Conservation (phyloP, 1,140 invertebrate species). For the Bombus waltoni region DNA sequence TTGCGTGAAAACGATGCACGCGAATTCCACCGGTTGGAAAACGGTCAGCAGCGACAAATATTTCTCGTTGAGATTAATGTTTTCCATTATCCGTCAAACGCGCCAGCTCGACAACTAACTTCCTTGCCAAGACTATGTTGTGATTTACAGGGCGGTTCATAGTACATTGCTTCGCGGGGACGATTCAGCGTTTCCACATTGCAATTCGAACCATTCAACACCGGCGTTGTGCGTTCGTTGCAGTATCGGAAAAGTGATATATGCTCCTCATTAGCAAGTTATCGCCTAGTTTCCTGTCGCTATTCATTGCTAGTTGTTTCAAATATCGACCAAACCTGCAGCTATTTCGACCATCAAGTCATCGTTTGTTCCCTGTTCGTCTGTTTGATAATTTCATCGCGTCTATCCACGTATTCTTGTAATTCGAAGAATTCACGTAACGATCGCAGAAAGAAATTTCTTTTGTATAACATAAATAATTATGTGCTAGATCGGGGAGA, state of each 20-base stretch:
- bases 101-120: conserved; percentile 59
- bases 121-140: conserved; percentile 60
- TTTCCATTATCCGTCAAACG: conserved; percentile 53
- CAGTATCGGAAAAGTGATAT: conserved; percentile 69
- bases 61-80: conserved; percentile 35
- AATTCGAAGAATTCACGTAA: not conserved
- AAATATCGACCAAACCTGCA: conserved; percentile 43
- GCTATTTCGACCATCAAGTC: not conserved
- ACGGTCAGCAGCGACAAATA: conserved; percentile 7
- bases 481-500: not conserved
- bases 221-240: conserved; percentile 57
- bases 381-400: no score
- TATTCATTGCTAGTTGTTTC: conserved; percentile 59
- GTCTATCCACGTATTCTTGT: not conserved
- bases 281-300: conserved; percentile 65
- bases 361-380: conserved; percentile 2
- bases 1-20: not conserved
- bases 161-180: conserved; percentile 65
- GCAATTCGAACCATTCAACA: conserved; percentile 66
- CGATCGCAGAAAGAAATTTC: not conserved
- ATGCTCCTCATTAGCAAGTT: conserved; percentile 69
- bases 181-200: conserved; percentile 70
- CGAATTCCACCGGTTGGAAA: not conserved
- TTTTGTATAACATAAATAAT: not conserved
- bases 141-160: conserved; percentile 68